phyloP scores from a whole-genome alignment of 1,140 invertebrate species.

The Drosophila fuyamai region DNA sequence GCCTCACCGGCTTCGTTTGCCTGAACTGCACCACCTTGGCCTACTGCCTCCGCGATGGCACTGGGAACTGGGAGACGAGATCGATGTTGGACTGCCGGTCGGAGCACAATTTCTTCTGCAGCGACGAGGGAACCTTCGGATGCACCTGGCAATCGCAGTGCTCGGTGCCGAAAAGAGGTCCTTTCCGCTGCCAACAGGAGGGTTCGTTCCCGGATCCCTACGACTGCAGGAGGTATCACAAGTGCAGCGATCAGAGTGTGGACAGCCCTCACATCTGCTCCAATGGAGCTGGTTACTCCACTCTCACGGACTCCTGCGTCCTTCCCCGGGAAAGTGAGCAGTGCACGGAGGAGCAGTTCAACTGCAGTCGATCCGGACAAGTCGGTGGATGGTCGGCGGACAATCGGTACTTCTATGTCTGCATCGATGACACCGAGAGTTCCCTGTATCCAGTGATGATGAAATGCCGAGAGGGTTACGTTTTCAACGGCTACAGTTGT shows the following conservation, averaged over 20 bases:
- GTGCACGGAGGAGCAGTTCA: constrained; percentile 59
- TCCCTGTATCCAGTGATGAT: constrained; percentile 69
- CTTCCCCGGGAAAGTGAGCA: constrained; percentile 45
- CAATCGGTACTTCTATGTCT: constrained; percentile 76
- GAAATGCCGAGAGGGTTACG: constrained; percentile 59
- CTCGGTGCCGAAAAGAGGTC: constrained; percentile 55
- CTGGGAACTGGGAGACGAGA: constrained; percentile 60
- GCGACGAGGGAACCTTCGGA: constrained; percentile 62
- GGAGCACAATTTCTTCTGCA: constrained; percentile 68
- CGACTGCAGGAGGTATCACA: constrained; percentile 80
- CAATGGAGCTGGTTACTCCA: constrained; percentile 63
- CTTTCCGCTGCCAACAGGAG: constrained; percentile 65
- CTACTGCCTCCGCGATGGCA: constrained; percentile 52
- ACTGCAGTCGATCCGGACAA: constrained; percentile 59
- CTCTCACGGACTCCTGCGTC: constrained; percentile 47
- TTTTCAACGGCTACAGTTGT: constrained; percentile 58
- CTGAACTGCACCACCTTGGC: constrained; percentile 65
- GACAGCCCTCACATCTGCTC: constrained; percentile 57
- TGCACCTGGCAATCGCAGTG: constrained; percentile 67
- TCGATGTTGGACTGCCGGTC: constrained; percentile 53
- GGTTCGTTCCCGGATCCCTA: constrained; percentile 84
- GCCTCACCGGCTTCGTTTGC: constrained; percentile 63
- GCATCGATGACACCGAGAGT: constrained; percentile 38
- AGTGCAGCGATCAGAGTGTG: constrained; percentile 62
- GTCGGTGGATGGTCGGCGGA: constrained; percentile 67